phyloP scores from a whole-genome alignment of 2,797 vertebrate species.

The Tenualosa thibaudeaui region DNA sequence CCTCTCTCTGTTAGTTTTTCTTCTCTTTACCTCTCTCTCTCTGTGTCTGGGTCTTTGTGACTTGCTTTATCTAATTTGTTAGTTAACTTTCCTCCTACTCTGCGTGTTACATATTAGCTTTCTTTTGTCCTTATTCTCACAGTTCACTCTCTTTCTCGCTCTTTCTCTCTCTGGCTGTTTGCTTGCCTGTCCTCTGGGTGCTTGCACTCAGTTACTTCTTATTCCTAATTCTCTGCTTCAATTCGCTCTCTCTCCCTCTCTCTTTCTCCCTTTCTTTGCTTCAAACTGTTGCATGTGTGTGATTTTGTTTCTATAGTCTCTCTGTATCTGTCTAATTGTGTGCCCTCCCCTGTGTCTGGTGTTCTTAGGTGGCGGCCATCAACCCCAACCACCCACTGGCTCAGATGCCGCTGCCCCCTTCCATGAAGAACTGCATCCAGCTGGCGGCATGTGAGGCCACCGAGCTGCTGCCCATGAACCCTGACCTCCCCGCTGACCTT shows the following conservation, averaged over 20 bases:
- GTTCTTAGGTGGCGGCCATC: conserved; percentile 91
- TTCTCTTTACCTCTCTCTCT: not conserved
- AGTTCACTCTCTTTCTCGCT: not conserved
- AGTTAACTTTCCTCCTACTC: conserved; percentile 13
- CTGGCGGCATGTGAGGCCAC: conserved; percentile 93
- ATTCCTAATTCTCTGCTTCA: not conserved
- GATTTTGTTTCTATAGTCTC: not conserved
- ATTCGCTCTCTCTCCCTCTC: not conserved
- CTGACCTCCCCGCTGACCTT: conserved; percentile 93
- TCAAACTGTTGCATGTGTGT: no score
- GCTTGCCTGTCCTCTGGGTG: not conserved
- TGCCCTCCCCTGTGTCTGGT: not conserved
- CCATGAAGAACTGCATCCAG: conserved; percentile 99
- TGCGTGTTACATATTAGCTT: not conserved
- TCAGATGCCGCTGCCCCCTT: conserved; percentile 95
- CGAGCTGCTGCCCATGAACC: conserved; percentile 96
- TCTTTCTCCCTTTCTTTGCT: not conserved
- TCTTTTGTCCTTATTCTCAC: conserved; percentile 2
- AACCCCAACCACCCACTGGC: conserved; percentile 96
- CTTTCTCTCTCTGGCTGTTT: conserved; percentile 5
- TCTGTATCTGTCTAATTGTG: not conserved
- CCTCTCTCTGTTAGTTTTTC: not conserved
- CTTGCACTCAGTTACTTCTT: not conserved
- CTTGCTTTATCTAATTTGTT: conserved; percentile 1
- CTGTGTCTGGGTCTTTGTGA: not conserved